These are phyloP conservation scores for Corynorhinus townsendii DNA, from an alignment of 2,113 vertebrate species.

Conservation along the genomic window DNA sequence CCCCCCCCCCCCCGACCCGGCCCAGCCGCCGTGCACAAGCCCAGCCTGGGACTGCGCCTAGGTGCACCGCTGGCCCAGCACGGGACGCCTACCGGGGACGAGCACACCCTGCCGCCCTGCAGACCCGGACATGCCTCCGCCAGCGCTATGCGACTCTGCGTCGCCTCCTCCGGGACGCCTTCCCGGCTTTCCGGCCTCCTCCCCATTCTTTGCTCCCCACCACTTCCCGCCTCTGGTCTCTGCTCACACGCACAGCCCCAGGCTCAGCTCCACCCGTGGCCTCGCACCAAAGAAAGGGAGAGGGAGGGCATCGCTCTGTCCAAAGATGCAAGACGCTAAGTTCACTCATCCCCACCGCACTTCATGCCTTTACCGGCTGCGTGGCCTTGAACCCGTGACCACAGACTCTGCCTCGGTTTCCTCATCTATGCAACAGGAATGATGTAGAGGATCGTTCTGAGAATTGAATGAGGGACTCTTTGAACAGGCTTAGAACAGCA, in stretches of 20 bases:
- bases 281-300: neutral
- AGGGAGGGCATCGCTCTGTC: neutral
- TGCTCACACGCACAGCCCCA: neutral
- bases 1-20: too few relatives aligned
- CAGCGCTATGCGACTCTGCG: neutral
- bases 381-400: neutral
- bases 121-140: neutral
- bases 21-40: neutral
- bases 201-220: neutral
- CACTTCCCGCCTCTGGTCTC: neutral
- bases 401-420: neutral
- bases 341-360: too few relatives aligned
- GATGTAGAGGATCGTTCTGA: neutral
- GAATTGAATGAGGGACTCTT: neutral
- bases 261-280: neutral
- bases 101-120: neutral
- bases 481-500: neutral
- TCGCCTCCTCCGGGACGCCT: neutral
- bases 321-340: neutral
- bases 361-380: neutral
- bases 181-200: neutral
- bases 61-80: neutral
- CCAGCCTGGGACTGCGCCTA: neutral
- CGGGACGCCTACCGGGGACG: accelerated
- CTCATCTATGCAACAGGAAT: neutral